Evolutionary conservation across 2,113 vertebrate genomes (phyloP).

Genomic region (Narcine bancroftii): DNA sequence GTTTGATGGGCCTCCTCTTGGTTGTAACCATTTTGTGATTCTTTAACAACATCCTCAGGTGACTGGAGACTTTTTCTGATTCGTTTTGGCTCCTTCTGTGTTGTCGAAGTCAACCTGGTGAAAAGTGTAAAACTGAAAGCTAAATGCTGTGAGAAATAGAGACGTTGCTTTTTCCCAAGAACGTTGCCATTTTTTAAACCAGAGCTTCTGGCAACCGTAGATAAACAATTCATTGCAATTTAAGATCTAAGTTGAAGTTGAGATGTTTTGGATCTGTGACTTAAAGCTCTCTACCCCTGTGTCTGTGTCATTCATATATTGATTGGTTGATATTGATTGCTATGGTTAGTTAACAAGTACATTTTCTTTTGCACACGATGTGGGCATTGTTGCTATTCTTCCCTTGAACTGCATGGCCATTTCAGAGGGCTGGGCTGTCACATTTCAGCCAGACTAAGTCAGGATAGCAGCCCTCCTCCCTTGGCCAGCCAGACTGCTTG

Average conservation of each 20-base stretch:
- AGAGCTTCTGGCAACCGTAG: neutral
- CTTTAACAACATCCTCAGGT: neutral
- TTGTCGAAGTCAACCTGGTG: neutral
- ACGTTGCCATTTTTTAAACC: neutral
- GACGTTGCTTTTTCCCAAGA: neutral
- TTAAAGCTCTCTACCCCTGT: neutral
- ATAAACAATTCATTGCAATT: neutral
- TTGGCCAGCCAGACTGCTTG: too few relatives aligned
- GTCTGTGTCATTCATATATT: neutral
- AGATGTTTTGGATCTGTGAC: neutral
- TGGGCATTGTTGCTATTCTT: too few relatives aligned
- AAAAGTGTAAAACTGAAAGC: neutral
- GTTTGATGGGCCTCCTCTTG: too few relatives aligned
- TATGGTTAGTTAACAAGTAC: neutral
- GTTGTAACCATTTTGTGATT: too few relatives aligned
- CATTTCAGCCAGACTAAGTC: too few relatives aligned
- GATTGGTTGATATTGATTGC: neutral
- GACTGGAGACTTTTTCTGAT: neutral
- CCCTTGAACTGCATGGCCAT: too few relatives aligned
- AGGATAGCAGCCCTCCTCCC: too few relatives aligned
- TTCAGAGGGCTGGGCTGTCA: too few relatives aligned
- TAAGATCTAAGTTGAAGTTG: neutral
- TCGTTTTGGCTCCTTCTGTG: neutral
- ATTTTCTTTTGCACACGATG: neutral
- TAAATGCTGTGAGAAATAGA: neutral